Evolutionary conservation across 92 coral and sea anemone genomes (phyloP), one percentile per base, ranked within the genome.

Genomic region (Metridium senile): DNA sequence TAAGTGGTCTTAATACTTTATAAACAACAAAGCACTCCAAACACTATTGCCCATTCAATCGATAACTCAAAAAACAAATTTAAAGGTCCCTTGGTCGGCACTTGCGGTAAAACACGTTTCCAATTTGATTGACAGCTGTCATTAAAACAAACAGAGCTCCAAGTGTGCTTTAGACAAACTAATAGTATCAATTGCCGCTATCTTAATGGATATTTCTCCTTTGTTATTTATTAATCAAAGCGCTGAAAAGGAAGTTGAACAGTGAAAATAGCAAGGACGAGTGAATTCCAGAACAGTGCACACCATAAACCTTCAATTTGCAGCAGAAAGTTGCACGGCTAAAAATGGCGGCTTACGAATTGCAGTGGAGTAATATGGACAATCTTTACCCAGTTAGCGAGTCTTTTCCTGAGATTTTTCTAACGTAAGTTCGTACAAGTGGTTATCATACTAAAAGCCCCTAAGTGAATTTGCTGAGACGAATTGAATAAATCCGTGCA

Each of bases 41-140:
- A n/a, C n/a, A n/a, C n/a, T n/a, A n/a, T n/a, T n/a, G n/a, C n/a
- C n/a, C n/a, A n/a, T n/a, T n/a, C n/a, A n/a, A n/a, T n/a, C n/a
- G n/a, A n/a, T n/a, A n/a, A n/a, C n/a, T n/a, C n/a, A n/a, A n/a
- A n/a, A n/a, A n/a, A n/a, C n/a, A n/a, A n/a, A n/a, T n/a, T n/a
- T n/a, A n/a, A n/a, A n/a, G n/a, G n/a, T n/a, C n/a, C n/a, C n/a
- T n/a, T n/a, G n/a, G n/a, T n/a, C n/a, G n/a, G n/a, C n/a, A n/a
- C n/a, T n/a, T n/a, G n/a, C n/a, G n/a, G n/a, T n/a, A n/a, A 16
- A 73, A 73, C 78, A 73, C 78, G 78, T 73, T 73, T 56, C n/a
- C 65, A 1, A 58, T 58, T 56, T 73, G 78, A 73, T 21, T 18
- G 68, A 62, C 78, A 73, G 33, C 66, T 56, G 78, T 52, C 78